These are phyloP conservation scores for Amaurobius ferox DNA, from an alignment of 2,888 invertebrate genomes.

Conservation along the genomic window DNA sequence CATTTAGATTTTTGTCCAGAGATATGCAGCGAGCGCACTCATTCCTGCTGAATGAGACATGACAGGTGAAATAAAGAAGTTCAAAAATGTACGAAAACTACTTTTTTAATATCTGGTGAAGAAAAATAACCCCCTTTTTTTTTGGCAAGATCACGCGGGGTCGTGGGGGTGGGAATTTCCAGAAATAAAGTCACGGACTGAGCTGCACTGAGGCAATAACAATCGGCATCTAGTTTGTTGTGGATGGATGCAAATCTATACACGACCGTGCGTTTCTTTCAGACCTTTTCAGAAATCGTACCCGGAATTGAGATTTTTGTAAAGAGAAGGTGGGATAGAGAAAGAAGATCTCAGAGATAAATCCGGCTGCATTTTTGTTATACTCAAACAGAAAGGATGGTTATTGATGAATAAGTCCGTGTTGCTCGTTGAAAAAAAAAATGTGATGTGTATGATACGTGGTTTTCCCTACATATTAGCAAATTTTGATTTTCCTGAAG, in stretches of 20 bases:
- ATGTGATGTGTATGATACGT: no score
- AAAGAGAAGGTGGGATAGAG: background rate
- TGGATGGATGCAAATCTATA: background rate
- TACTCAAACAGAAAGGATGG: no score
- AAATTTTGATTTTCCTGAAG: no score
- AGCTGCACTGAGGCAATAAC: background rate
- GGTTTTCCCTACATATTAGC: no score
- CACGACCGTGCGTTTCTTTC: background rate
- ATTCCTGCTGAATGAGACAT: background rate
- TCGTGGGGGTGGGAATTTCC: constrained; percentile 9
- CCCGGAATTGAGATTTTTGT: constrained; percentile 6
- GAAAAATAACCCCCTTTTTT: constrained; percentile 20
- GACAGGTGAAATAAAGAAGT: background rate
- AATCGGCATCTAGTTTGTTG: background rate
- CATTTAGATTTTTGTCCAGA: background rate
- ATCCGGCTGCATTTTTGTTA: no score
- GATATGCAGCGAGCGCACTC: no score
- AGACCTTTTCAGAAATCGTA: background rate
- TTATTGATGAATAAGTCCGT: no score
- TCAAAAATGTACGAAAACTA: background rate
- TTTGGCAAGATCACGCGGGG: constrained; percentile 9
- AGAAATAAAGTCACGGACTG: constrained; percentile 14
- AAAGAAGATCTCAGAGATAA: constrained; percentile 2
- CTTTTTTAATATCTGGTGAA: constrained; percentile 4
- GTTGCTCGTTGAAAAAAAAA: no score